phyloP scores from a whole-genome alignment of 2,797 vertebrate species.

The Agapornis canus region DNA sequence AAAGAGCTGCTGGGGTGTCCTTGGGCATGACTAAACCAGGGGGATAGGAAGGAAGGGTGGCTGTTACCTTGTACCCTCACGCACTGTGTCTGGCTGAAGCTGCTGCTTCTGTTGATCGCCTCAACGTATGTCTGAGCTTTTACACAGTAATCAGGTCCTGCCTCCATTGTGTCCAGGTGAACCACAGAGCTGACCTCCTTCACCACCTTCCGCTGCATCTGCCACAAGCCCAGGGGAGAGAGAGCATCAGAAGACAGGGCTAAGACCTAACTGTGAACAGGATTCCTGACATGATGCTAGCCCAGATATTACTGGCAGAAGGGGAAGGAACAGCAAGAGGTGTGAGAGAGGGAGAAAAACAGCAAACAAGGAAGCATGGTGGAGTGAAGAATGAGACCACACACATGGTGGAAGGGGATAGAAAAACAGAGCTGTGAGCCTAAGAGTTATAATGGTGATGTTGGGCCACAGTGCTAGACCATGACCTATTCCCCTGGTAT shows the following conservation, averaged over 20 bases:
- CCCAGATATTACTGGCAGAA: not conserved
- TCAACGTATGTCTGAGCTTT: constrained; percentile 67
- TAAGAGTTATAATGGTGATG: not conserved
- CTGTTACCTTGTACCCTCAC: constrained; percentile 70
- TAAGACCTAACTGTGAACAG: not conserved
- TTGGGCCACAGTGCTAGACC: not conserved
- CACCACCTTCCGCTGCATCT: constrained; percentile 63
- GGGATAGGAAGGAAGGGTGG: not conserved
- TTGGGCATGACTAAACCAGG: not conserved
- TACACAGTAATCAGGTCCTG: constrained; percentile 70
- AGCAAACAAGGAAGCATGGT: not conserved
- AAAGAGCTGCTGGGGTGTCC: not conserved
- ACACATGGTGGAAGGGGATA: not conserved
- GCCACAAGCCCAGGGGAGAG: not conserved
- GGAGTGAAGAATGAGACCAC: not conserved
- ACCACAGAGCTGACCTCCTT: not conserved
- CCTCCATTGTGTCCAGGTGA: constrained; percentile 70
- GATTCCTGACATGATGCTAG: too few relatives aligned
- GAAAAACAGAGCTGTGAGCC: not conserved
- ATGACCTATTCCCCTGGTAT: not conserved
- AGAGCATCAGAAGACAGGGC: not conserved
- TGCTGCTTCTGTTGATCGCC: constrained; percentile 70
- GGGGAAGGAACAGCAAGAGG: not conserved
- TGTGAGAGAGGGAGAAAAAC: not conserved
- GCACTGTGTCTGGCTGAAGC: constrained; percentile 70